Evolutionary conservation across 2,888 invertebrate genomes (phyloP).

Genomic region (Steinernema carpocapsae): DNA sequence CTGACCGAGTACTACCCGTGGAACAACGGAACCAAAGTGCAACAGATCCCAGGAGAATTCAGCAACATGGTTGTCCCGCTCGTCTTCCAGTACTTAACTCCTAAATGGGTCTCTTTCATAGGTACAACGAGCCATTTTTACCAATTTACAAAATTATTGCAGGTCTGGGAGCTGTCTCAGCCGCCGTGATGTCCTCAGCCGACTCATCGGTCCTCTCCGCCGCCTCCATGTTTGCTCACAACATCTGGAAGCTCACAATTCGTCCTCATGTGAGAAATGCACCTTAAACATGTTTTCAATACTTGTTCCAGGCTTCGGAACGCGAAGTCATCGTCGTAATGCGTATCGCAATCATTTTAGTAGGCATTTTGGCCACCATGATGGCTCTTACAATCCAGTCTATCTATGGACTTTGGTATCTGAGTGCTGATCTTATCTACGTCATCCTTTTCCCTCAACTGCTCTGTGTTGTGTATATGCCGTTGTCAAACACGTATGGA

Average conservation of each 20-base stretch:
- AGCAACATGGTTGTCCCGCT: slow-evolving; percentile 94
- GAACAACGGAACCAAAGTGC: slow-evolving; percentile 65
- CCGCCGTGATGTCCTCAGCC: slow-evolving; percentile 98
- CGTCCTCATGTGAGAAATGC: slow-evolving; percentile 78
- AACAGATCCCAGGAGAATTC: slow-evolving; percentile 72
- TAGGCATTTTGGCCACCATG: slow-evolving; percentile 83
- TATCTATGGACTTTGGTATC: slow-evolving; percentile 96
- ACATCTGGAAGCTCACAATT: slow-evolving; percentile 96
- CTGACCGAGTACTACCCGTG: slow-evolving; percentile 78
- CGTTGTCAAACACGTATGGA: slow-evolving; percentile 94
- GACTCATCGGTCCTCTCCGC: slow-evolving; percentile 97
- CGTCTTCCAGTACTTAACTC: slow-evolving; percentile 90
- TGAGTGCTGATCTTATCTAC: slow-evolving; percentile 98
- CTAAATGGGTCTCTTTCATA: slow-evolving; percentile 92
- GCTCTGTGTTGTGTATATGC: slow-evolving; percentile 94
- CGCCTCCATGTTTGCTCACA: slow-evolving; percentile 97
- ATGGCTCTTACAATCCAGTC: slow-evolving; percentile 97
- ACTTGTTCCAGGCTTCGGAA: slow-evolving; percentile 81
- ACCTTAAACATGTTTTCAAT: background rate
- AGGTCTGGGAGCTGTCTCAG: slow-evolving; percentile 92
- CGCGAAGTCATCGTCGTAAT: slow-evolving; percentile 89
- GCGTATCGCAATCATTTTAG: slow-evolving; percentile 87
- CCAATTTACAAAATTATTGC: too few species aligned
- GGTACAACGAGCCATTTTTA: slow-evolving; percentile 69
- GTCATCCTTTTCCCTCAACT: slow-evolving; percentile 97